Conservation (phyloP, 2,888 invertebrate species). For the Pachymerium ferrugineum region DNA sequence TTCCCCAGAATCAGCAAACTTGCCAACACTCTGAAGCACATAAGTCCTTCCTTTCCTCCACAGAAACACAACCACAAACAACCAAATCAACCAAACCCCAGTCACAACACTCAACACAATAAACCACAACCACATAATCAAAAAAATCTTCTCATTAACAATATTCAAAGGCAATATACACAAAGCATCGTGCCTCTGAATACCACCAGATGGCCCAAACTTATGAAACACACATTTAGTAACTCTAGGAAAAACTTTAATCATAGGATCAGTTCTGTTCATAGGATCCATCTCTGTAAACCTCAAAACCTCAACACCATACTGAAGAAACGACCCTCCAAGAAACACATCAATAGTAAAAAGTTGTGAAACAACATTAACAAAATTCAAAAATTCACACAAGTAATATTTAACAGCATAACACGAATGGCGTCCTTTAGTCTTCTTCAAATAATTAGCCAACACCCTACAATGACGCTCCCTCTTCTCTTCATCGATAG, state of each 20-base stretch:
- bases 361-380: slow-evolving; percentile 43
- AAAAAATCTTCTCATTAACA: slow-evolving; percentile 43
- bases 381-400: slow-evolving; percentile 43
- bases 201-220: slow-evolving; percentile 42
- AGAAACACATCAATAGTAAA: slow-evolving; percentile 43
- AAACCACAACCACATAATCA: slow-evolving; percentile 41
- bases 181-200: slow-evolving; percentile 43
- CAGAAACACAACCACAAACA: slow-evolving; percentile 40
- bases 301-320: slow-evolving; percentile 41
- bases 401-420: slow-evolving; percentile 42
- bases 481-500: slow-evolving; percentile 30
- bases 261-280: slow-evolving; percentile 41
- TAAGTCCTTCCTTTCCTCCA: slow-evolving; percentile 37
- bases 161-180: slow-evolving; percentile 45
- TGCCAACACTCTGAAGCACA: slow-evolving; percentile 36
- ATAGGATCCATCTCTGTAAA: slow-evolving; percentile 39
- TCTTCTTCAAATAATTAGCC: slow-evolving; percentile 38
- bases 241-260: slow-evolving; percentile 41
- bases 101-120: slow-evolving; percentile 38
- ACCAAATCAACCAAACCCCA: slow-evolving; percentile 36
- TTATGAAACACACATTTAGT: slow-evolving; percentile 43
- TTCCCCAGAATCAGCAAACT: slow-evolving; percentile 35
- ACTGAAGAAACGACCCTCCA: slow-evolving; percentile 41
- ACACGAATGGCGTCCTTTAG: slow-evolving; percentile 37
- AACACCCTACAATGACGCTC: slow-evolving; percentile 48